Evolutionary conservation across 2,113 vertebrate genomes (phyloP), one percentile per base, ranked within the genome.

Genomic region (Microcebus lehilahytsara): DNA sequence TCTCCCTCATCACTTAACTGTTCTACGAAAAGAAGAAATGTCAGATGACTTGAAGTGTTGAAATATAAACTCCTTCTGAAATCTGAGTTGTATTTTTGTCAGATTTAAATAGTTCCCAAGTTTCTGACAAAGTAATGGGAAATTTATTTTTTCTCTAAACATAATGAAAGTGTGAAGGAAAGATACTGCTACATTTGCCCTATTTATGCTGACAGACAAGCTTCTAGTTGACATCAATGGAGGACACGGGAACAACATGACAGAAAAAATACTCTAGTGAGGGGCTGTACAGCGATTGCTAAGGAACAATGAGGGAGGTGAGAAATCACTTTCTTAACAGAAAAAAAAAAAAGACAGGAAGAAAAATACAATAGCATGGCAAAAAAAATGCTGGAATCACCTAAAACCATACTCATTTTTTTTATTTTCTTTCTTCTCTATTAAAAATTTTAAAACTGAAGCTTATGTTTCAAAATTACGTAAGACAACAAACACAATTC

Each of bases 141-240:
- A 95, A 90, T 87, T 97, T 96, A 94, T 96, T 96, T 96, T 95
- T 84, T 90, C 89, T 97, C 51, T 91, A 95, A 93, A 95, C 56
- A 87, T 83, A 95, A 71, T 74, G 74, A 96, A 74, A 91, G 58
- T 93, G 13, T 85, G 79, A 91, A 40, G 42, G 60, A 90, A 91
- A 96, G 71, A 51, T 42, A 64, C 5, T 25, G 32, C 53, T 32
- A 6, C 40, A n/a, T 37, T 91, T 67, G 1, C 30, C 13, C 62
- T 17, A 0, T 17, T 16, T 32, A 30, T 56, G 71, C 42, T 97
- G 90, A 97, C 67, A 96, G 97, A 96, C 86, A 93, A 96, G 69
- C 11, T 34, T 53, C 32, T 25, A n/a, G 19, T 40, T 93, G 78
- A 96, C 92, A 90, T 84, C 80, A 46, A 0, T 6, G 12, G 30